Conservation (phyloP, 2,113 vertebrate species). For the Dromiciops gliroides region DNA sequence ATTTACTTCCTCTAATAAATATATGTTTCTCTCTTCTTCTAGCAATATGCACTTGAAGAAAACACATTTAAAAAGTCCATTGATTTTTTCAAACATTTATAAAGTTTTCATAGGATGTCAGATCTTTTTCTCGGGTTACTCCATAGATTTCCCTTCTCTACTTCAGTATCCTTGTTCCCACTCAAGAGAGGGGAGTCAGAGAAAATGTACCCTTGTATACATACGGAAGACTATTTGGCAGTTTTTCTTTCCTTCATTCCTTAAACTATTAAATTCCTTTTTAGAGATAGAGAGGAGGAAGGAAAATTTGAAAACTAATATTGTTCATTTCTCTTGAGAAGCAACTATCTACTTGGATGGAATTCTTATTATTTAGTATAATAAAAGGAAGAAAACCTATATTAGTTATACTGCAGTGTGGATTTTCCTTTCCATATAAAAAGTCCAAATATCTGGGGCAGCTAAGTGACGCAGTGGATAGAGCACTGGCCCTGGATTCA, state of each 20-base stretch:
- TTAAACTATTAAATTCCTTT: background rate
- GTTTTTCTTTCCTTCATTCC: background rate
- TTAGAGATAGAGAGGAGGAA: background rate
- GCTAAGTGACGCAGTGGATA: too few species aligned
- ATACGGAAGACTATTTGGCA: background rate
- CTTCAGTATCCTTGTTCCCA: background rate
- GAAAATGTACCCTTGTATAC: background rate
- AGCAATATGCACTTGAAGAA: background rate
- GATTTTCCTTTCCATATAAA: background rate
- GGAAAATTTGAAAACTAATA: background rate
- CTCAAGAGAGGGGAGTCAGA: background rate
- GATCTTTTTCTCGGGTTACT: background rate
- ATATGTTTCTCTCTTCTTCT: background rate
- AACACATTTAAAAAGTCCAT: background rate
- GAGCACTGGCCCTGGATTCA: too few species aligned
- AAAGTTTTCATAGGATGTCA: background rate
- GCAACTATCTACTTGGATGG: background rate
- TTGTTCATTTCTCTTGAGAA: background rate
- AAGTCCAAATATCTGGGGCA: background rate
- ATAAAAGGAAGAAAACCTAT: background rate
- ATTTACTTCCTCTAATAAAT: background rate
- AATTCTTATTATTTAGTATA: background rate
- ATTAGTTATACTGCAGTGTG: background rate
- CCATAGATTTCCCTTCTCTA: background rate
- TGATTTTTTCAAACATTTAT: background rate